Conservation (phyloP, 2,888 invertebrate genomes). For the Papilio elwesi region DNA sequence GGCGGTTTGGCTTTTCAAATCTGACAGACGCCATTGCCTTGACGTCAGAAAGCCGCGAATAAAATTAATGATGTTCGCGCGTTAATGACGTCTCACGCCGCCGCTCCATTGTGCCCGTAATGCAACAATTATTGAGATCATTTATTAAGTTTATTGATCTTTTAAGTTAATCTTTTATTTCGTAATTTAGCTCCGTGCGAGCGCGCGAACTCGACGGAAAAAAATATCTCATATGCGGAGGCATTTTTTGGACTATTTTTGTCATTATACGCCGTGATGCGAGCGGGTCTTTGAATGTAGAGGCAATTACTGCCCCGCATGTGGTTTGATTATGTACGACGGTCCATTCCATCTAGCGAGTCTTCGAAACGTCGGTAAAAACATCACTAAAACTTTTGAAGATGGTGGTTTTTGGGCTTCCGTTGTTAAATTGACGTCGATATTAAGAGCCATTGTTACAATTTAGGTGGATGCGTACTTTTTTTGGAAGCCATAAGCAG, state of each 20-base stretch:
- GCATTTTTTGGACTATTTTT: slow-evolving; percentile 83
- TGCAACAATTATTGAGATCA: slow-evolving; percentile 85
- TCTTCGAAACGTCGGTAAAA: slow-evolving; percentile 74
- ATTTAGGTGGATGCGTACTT: slow-evolving; percentile 54
- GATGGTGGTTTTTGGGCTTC: slow-evolving; percentile 77
- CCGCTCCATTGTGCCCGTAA: slow-evolving; percentile 84
- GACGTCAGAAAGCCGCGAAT: slow-evolving; percentile 83
- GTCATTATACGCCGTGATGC: slow-evolving; percentile 84
- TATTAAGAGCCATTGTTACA: slow-evolving; percentile 73
- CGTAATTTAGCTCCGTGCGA: slow-evolving; percentile 82
- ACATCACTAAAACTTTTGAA: slow-evolving; percentile 74
- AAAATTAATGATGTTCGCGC: slow-evolving; percentile 84
- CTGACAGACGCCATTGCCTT: slow-evolving; percentile 84
- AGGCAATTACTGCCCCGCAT: slow-evolving; percentile 84
- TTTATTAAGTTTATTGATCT: slow-evolving; percentile 85
- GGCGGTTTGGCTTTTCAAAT: slow-evolving; percentile 79
- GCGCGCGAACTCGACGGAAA: slow-evolving; percentile 78
- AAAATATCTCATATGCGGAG: slow-evolving; percentile 82
- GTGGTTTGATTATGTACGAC: slow-evolving; percentile 83
- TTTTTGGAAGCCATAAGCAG: slow-evolving; percentile 53
- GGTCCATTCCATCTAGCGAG: slow-evolving; percentile 76
- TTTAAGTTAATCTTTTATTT: slow-evolving; percentile 85
- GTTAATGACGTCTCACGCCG: slow-evolving; percentile 84
- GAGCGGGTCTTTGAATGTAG: slow-evolving; percentile 82
- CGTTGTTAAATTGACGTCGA: slow-evolving; percentile 80